These are phyloP conservation scores for Exocentrus adspersus DNA, from an alignment of 2,888 invertebrate species.

Conservation along the genomic window DNA sequence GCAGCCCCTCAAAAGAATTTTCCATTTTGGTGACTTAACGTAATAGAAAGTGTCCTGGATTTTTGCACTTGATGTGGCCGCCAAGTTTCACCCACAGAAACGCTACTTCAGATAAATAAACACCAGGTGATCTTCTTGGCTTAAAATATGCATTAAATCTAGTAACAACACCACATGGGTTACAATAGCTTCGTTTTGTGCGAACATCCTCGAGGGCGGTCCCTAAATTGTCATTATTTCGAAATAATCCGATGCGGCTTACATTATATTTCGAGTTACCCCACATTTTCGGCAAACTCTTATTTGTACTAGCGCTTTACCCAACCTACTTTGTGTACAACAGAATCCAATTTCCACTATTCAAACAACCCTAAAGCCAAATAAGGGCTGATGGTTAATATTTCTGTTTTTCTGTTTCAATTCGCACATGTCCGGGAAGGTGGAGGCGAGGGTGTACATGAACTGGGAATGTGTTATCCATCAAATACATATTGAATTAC, in stretches of 20 bases:
- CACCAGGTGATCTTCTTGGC: too few relatives aligned
- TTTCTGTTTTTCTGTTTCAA: slow-evolving; percentile 12
- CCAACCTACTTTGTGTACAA: slow-evolving; percentile 4
- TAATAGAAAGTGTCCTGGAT: too few relatives aligned
- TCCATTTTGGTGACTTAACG: too few relatives aligned
- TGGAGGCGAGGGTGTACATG: not conserved
- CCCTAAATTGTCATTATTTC: slow-evolving; percentile 4
- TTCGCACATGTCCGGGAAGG: not conserved
- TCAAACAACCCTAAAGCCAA: slow-evolving; percentile 5
- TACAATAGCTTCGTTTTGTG: not conserved
- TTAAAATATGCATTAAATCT: not conserved
- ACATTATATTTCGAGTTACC: slow-evolving; percentile 1
- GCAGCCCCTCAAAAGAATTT: too few relatives aligned
- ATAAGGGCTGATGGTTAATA: slow-evolving; percentile 14
- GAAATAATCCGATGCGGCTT: slow-evolving; percentile 8
- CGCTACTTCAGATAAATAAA: too few relatives aligned
- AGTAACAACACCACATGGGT: not conserved
- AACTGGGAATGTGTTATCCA: too few relatives aligned
- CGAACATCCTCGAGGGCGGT: not conserved
- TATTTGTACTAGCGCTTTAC: slow-evolving; percentile 14
- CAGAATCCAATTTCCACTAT: slow-evolving; percentile 19
- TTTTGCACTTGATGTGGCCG: too few relatives aligned
- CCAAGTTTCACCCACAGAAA: too few relatives aligned
- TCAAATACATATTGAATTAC: too few relatives aligned
- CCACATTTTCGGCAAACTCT: slow-evolving; percentile 1